Conservation (phyloP, 2,113 vertebrate species). For the Acanthochromis polyacanthus region DNA sequence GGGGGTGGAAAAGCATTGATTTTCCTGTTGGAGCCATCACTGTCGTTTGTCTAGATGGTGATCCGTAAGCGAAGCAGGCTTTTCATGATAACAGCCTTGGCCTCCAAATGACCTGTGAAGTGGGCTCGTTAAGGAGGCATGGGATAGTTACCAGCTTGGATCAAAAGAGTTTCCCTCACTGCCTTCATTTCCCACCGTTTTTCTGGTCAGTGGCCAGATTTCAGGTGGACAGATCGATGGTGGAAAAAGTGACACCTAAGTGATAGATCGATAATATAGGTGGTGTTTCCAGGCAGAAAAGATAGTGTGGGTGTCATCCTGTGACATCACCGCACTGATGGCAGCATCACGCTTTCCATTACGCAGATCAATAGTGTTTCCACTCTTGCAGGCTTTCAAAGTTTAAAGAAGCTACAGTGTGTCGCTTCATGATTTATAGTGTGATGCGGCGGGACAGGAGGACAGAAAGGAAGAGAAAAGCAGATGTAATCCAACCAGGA, state of each 20-base stretch:
- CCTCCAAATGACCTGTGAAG: constrained; percentile 63
- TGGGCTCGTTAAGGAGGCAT: constrained; percentile 46
- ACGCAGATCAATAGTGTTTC: constrained; percentile 68
- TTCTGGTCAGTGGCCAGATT: constrained; percentile 33
- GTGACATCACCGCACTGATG: constrained; percentile 62
- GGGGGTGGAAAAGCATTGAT: constrained; percentile 66
- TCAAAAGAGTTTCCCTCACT: constrained; percentile 30
- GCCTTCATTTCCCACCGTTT: constrained; percentile 44
- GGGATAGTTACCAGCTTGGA: constrained; percentile 49
- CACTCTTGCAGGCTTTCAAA: constrained; percentile 26
- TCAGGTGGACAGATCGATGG: constrained; percentile 56
- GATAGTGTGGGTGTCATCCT: constrained; percentile 36
- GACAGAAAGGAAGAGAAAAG: constrained; percentile 24
- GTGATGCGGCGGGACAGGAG: not conserved
- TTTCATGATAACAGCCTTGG: constrained; percentile 59
- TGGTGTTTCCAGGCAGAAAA: constrained; percentile 36
- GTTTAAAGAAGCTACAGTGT: constrained; percentile 21
- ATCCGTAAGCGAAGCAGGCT: constrained; percentile 47
- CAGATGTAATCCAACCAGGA: constrained; percentile 55
- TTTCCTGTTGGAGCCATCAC: constrained; percentile 64
- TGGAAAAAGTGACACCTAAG: constrained; percentile 57
- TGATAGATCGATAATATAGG: constrained; percentile 64
- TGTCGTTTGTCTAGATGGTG: constrained; percentile 62
- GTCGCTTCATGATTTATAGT: constrained; percentile 39
- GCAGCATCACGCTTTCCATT: constrained; percentile 61